Evolutionary conservation across 2,797 vertebrate species (phyloP), one percentile per base, ranked within the genome.

Genomic region (Parauchenoglanis punctatus): DNA sequence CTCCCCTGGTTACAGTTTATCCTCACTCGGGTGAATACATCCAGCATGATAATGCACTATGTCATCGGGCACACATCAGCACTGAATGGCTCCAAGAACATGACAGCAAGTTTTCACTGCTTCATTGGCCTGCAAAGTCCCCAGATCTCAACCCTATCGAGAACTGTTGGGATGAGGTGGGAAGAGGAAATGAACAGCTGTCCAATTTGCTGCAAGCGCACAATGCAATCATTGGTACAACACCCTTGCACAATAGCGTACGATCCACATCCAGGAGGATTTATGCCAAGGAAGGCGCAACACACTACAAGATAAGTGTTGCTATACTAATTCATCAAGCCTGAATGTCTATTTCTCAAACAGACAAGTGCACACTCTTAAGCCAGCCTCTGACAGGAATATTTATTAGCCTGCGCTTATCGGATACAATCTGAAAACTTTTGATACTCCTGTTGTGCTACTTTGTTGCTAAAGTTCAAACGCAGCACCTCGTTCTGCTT

Each of bases 401-500:
- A 28, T 61, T 65, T 83, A 56, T 70, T 77, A 83, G 54, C 46
- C 40, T 28, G 49, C 56, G 65, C 82, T 85, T 68, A 82, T 73
- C 58, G 13, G 87, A 56, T 31, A 67, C 44, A 83, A 78, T 76
- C 86, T 49, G 31, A 88, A 90, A 89, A 46, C 72, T 76, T 76
- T 85, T 87, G 84, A 90, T 89, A 88, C 82, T 56, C 82, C 10
- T 46, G 58, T 83, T 46, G 78, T 59, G 70, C 78, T 52, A 56
- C 84, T 70, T 86, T 85, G 76, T 88, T 80, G 78, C 75, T 52
- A 77, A 84, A 87, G 86, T 86, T 68, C 35, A 83, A 89, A 86
- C 86, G 86, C n/a, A 40, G 25, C 63, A 40, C 59, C 84, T 88
- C 76, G 85, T 92, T 90, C 90, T 63, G 35, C 67, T 91, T 88